These are phyloP conservation scores for Pampus argenteus DNA, from an alignment of 2,797 vertebrate genomes.

Conservation along the genomic window DNA sequence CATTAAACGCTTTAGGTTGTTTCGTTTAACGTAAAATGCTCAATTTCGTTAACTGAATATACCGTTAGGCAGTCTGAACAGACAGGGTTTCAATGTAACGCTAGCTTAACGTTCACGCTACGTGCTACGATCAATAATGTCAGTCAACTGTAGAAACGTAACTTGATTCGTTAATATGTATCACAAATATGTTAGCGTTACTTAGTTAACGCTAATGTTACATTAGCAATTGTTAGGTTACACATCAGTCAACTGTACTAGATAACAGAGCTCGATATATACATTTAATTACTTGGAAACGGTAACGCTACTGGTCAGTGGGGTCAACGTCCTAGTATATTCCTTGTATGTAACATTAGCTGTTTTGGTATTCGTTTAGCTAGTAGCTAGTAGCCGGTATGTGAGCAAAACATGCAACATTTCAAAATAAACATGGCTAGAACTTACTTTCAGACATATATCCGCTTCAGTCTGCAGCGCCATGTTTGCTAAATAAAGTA, in stretches of 20 bases:
- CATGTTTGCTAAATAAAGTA: slow-evolving; percentile 51
- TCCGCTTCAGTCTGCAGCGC: slow-evolving; percentile 59
- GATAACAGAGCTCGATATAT: neutral
- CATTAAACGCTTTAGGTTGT: too few species aligned
- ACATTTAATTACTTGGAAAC: neutral
- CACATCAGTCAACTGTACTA: neutral
- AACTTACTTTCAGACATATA: slow-evolving; percentile 82
- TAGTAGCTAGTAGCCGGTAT: neutral
- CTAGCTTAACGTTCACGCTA: neutral
- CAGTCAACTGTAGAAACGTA: too few species aligned
- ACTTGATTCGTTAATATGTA: neutral
- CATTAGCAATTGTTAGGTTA: neutral
- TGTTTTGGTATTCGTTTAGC: slow-evolving; percentile 4
- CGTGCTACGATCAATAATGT: neutral
- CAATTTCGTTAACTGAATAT: neutral
- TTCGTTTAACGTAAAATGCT: neutral
- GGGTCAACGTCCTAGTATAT: neutral
- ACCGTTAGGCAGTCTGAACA: neutral
- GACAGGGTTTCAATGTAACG: too few species aligned
- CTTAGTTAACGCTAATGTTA: neutral
- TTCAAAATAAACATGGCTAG: neutral
- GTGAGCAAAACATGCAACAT: neutral
- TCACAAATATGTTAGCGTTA: neutral
- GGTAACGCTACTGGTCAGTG: neutral
- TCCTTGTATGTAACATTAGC: neutral